Base-by-base conservation (phyloP, 2,113 vertebrate species). In the Tenrec ecaudatus region DNA sequence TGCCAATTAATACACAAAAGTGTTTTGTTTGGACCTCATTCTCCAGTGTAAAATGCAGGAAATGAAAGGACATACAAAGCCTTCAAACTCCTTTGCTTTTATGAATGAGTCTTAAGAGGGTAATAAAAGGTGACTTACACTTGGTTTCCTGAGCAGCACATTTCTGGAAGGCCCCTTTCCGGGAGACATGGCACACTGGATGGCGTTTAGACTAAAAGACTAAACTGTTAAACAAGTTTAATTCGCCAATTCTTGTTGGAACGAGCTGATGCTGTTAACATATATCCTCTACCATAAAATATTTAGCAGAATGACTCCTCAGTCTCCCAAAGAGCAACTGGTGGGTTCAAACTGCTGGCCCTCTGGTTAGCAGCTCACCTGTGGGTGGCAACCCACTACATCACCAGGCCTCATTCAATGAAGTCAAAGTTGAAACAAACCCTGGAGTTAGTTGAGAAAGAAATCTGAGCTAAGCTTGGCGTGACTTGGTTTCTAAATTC, bases 51-150 rank as follows among this genome's bases (percentile, higher is more conserved):
- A 88, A 92, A 81, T 31, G 0, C 31, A 19, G 77, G 25, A 36
- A 68, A 89, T 76, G 82, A 57, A 33, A 76, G 43, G 80, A 64
- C 57, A 83, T 60, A 76, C 29, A 95, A 6, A 94, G 60, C 20
- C 33, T 68, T 4, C 31, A 89, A 88, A 69, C 19, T 58, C 22
- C 0, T 64, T 95, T 40, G 79, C 38, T 94, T 89, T 80, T 23
- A n/a, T 11, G 60, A 90, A 64, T 75, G 47, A 1, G 40, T 88
- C 47, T 40, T 88, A 89, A 53, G 6, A n/a, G n/a, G n/a, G n/a
- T n/a, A n/a, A n/a, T n/a, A n/a, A n/a, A n/a, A n/a, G n/a, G n/a
- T n/a, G n/a, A n/a, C 40, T 40, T 40, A 40, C 40, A 40, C 4
- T 40, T 40, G 7, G 40, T 7, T 40, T 40, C 40, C 40, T n/a